Evolutionary conservation across 2,797 vertebrate genomes (phyloP).

Genomic region (Caiman crocodilus): DNA sequence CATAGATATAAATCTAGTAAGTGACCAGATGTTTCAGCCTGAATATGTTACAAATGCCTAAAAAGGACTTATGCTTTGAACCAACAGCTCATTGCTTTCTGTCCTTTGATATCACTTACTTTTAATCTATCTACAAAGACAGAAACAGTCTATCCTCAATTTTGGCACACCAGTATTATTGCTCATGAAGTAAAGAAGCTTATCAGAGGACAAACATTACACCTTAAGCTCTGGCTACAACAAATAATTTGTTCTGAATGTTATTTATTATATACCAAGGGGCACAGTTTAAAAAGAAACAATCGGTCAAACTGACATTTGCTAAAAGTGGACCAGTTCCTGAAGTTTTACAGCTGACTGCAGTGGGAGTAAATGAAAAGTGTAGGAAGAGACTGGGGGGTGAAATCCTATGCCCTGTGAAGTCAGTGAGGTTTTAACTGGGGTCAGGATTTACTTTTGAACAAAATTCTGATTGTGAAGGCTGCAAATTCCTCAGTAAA

Average conservation of each 20-base stretch:
- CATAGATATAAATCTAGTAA: background rate
- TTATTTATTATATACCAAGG: background rate
- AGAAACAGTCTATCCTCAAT: background rate
- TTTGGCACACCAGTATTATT: background rate
- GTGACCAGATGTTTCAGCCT: background rate
- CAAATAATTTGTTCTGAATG: background rate
- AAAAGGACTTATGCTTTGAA: background rate
- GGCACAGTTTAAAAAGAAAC: background rate
- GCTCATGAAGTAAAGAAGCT: slow-evolving; percentile 40
- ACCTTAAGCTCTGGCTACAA: slow-evolving; percentile 10
- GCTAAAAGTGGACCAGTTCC: slow-evolving; percentile 21
- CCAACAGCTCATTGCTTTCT: background rate
- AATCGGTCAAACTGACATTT: background rate
- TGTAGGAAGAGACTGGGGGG: background rate
- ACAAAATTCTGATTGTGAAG: background rate
- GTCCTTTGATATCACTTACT: background rate
- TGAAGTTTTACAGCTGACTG: slow-evolving; percentile 50
- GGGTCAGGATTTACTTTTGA: background rate
- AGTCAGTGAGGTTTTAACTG: background rate
- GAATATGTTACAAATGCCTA: background rate
- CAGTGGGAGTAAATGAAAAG: slow-evolving; percentile 1
- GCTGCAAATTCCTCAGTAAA: background rate
- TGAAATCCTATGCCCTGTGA: slow-evolving; percentile 9
- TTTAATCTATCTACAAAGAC: background rate
- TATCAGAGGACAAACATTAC: slow-evolving; percentile 26